Base-by-base conservation (phyloP, 2,888 invertebrate genomes). In the Drosophila histrio region DNA sequence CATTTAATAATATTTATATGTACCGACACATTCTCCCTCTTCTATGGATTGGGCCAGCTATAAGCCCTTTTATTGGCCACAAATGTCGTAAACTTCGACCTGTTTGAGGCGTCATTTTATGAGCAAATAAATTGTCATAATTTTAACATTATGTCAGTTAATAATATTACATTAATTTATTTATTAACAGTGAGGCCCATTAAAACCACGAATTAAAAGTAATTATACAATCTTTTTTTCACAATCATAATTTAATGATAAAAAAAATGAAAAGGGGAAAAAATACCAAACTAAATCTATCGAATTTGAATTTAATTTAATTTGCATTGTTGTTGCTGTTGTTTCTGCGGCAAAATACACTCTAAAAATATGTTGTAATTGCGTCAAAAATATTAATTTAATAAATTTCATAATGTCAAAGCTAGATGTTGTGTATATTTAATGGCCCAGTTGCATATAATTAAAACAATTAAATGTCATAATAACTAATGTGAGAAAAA, bases 381-480 rank as follows among this genome's bases (percentile, higher is more conserved):
- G 60, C 76, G 71, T 73, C 36, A 64, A 54, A 71, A 58, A 65
- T 65, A 86, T 70, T 64, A 82, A 82, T 79, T 79, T 76, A 58
- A 82, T 85, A 79, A 86, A 71, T 79, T 86, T 58, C 62, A 72
- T 64, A 79, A 67, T 82, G 72, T 79, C 83, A 75, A 59, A 60
- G 44, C 11, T 17, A 15, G 26, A 49, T 24, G 63, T n/a, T 64
- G 63, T 61, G 58, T 62, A 63, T 65, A 61, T 79, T 80, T 86
- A 83, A 82, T 82, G 71, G 63, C 59, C 57, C 77, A 63, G 67
- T 70, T 70, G 72, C 69, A 50, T 44, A 52, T 67, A 85, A 85
- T 85, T 86, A 83, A 82, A 86, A 68, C 81, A 80, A 82, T 82
- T 84, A 84, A 86, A 87, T 65, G 68, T 71, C 81, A 83, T 65